Evolutionary conservation across 1,140 invertebrate genomes (phyloP).

Genomic region (Drosophila sechellia): DNA sequence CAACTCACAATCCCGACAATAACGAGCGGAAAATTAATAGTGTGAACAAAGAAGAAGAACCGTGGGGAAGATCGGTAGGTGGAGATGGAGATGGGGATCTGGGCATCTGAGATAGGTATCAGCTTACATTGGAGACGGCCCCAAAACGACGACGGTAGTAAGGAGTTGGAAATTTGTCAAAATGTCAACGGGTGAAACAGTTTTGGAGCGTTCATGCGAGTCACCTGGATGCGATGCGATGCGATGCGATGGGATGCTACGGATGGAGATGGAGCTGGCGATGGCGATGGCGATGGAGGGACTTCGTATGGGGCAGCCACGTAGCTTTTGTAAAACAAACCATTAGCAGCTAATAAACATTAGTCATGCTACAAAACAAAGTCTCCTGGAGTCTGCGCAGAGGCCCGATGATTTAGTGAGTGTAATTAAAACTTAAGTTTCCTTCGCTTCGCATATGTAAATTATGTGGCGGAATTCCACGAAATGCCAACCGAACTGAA

Average conservation of each 20-base stretch:
- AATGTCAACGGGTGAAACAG: constrained; percentile 84
- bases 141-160: constrained; percentile 51
- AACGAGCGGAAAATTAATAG: constrained; percentile 83
- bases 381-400: constrained; percentile 10
- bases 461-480: constrained; percentile 77
- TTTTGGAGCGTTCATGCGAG: constrained; percentile 46
- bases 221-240: constrained; percentile 10
- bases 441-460: constrained; percentile 74
- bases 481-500: constrained; percentile 50
- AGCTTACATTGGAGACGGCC: constrained; percentile 65
- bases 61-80: constrained; percentile 6
- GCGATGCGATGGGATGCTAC: constrained; percentile 8
- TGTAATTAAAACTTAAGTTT: constrained; percentile 81
- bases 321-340: constrained; percentile 84
- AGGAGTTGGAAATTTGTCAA: constrained; percentile 83
- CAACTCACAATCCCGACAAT: constrained; percentile 20
- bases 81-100: constrained; percentile 56
- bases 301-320: constrained; percentile 43
- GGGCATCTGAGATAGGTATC: constrained; percentile 75
- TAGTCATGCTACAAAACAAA: constrained; percentile 76
- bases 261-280: not conserved
- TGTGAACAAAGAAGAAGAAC: constrained; percentile 67
- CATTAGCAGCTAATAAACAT: constrained; percentile 84
- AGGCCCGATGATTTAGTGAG: constrained; percentile 78
- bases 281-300: not conserved